A percentile compares a stretch with the other conserved stretches of the same genome.
Conservation (phyloP, 2,113 vertebrate species). For the Zapornia atra region DNA sequence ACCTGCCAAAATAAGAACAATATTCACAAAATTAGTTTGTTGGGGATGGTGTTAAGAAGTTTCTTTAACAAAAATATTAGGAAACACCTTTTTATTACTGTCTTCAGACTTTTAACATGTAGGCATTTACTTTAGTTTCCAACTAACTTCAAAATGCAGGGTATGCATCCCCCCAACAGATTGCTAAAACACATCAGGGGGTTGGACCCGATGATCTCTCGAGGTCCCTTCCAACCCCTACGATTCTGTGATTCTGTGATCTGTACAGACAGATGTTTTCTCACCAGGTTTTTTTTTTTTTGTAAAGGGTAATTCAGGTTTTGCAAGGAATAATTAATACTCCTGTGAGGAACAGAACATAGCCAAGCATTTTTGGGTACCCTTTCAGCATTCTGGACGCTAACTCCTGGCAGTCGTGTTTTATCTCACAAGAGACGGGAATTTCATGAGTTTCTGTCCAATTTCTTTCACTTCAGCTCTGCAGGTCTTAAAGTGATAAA, state of each 20-base stretch:
- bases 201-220: no score
- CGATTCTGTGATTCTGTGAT: no score
- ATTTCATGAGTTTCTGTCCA: background rate
- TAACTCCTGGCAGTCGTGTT: background rate
- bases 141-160: background rate
- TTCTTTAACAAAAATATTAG: background rate
- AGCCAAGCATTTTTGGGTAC: background rate
- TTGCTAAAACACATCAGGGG: background rate
- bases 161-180: background rate
- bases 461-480: background rate
- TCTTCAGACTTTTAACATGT: background rate
- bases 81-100: background rate
- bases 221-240: no score
- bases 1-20: background rate
- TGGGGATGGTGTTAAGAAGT: background rate
- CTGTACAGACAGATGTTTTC: background rate
- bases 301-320: background rate
- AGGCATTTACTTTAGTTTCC: background rate
- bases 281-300: background rate
- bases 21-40: background rate
- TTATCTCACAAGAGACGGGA: background rate
- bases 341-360: background rate
- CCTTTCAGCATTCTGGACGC: background rate
- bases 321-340: background rate
- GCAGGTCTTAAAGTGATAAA: background rate